Evolutionary conservation across 2,113 vertebrate genomes (phyloP), one percentile per base, ranked within the genome.

Genomic region (Galemys pyrenaicus): DNA sequence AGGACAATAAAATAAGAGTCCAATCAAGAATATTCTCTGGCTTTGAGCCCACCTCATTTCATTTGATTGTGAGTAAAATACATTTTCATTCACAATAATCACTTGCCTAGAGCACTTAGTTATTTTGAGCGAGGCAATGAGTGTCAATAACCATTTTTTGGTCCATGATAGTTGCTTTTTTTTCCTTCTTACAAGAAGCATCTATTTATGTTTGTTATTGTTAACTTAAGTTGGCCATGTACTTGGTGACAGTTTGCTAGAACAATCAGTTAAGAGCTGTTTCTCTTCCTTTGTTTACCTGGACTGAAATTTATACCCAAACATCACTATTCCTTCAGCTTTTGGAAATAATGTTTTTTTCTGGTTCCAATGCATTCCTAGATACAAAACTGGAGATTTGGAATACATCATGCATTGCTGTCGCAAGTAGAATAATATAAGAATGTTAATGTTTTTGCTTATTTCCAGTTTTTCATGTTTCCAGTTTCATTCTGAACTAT

Each of bases 1-100:
- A 94, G 92, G 70, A 64, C 60, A 93, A 86, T 94, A 89, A 95
- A 95, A 84, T 81, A 92, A 82, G 71, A 92, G 80, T 75, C 79
- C 74, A 89, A 93, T 94, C 94, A 95, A 96, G 92, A 95, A 91
- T 71, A 91, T 89, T 91, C 79, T 92, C 77, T 93, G 94, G 84
- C 79, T 62, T 83, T 83, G 75, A 75, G 83, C 87, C 92, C 39
- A 92, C 65, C 68, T 89, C 92, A 89, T 93, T 91, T 60, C 64
- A 92, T 80, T 79, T 94, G 83, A 93, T 93, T 95, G 83, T 86
- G 94, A 91, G 71, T 35, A 89, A 87, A 91, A 93, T 54, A 78
- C 51, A 75, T 95, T 91, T 91, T 51, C 64, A 89, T 75, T 71
- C 83, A 82, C 62, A 92, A 84, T 51, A 65, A 89, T 65, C 90